Evolutionary conservation across 2,113 vertebrate genomes (phyloP), one percentile per base, ranked within the genome.

Genomic region (Oncorhynchus nerka): DNA sequence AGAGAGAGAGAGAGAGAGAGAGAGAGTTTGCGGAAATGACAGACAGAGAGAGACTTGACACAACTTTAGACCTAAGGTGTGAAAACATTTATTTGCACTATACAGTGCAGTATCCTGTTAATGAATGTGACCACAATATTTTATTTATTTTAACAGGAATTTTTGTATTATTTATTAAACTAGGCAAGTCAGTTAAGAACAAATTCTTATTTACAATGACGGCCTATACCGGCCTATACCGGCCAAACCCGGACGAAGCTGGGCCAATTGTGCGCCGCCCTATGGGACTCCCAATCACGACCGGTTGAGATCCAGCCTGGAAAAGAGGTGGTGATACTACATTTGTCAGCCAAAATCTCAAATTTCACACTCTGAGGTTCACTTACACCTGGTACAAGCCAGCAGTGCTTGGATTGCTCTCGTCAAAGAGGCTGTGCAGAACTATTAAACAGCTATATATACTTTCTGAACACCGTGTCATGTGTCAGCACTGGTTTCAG

Each of bases 401-500:
- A 80, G 68, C 74, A 51, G 79, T 76, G 81, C 66, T 71, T 3
- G 26, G 62, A 61, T 51, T 73, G 28, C 51, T 48, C 82, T 81
- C 86, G 81, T 62, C 86, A 67, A 57, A 22, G 11, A 66, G 91
- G 84, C 89, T 85, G 82, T 73, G 70, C 76, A 73, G 77, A 75
- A 79, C 85, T 80, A 88, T 89, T 90, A 91, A 83, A 86, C 79
- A 75, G 87, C 89, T 92, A 92, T 89, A 90, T 90, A 93, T 91
- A 90, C 86, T 81, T 83, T 71, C 45, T 48, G 83, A 81, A 79
- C 89, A 78, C 80, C 78, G 83, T 89, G 83, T 92, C 89, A 75
- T 80, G 78, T 83, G 79, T 82, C 86, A 57, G 69, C 45, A 55
- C 22, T 26, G 22, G 81, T 73, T 83, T 81, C 68, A 72, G 79